Base-by-base conservation (phyloP, 2,888 invertebrate species). In the Microplitis manilae region DNA sequence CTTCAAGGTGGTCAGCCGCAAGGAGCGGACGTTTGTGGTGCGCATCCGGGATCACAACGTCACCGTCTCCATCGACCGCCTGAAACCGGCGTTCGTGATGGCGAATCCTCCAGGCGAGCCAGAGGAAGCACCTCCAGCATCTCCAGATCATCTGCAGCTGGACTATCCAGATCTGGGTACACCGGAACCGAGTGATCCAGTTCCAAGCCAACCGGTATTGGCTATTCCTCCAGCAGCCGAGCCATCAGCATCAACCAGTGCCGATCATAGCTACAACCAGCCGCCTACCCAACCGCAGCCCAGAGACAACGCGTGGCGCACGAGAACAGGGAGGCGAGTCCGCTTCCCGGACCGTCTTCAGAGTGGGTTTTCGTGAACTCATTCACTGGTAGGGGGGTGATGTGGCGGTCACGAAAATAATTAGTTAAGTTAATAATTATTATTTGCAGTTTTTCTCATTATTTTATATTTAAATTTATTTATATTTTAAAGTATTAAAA, bases 371-470 rank as follows among this genome's bases (percentile, higher is more conserved):
- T 15, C n/a, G n/a, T 15, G 17, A 17, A 15, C 62, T n/a, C 17
- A 15, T 15, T 62, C 62, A 62, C 62, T 62, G 17, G 62, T 17
- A 62, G 62, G 62, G 62, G 62, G 62, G 62, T 62, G 41, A 41
- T 41, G 41, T 41, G 41, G 41, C 9, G 41, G 41, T 41, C 41
- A 41, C 9, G 41, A 2, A 6, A 41, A 20, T 20, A 20, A 20
- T 20, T 20, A 20, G 1, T 20, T 20, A 20, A 20, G 20, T 20
- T 20, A 20, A 20, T 20, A 20, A 20, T 20, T 20, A 20, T 20
- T 20, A 1, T 1, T 20, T 20, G 20, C 1, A 20, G 20, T 20
- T 20, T 20, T 20, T 20, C 20, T 20, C 1, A 20, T 1, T 20
- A 20, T 20, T 20, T 20, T 20, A 20, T 20, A 1, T 20, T 20